Evolutionary conservation across 1,140 invertebrate genomes (phyloP).

Genomic region (Wasmannia auropunctata): DNA sequence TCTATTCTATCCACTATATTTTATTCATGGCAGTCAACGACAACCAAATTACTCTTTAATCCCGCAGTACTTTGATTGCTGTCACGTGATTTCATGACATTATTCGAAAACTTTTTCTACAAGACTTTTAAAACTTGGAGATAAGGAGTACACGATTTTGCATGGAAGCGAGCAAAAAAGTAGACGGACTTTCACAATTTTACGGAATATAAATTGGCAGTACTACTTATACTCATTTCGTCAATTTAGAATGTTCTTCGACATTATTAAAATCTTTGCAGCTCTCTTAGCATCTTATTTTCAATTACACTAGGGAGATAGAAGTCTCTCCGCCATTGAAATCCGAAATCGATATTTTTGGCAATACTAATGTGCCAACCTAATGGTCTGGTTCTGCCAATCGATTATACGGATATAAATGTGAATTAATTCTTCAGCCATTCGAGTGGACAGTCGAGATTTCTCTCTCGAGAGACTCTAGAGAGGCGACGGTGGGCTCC

Average conservation of each 20-base stretch:
- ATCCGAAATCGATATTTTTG: background rate
- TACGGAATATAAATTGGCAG: constrained; percentile 6
- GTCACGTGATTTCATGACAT: constrained; percentile 45
- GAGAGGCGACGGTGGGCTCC: background rate
- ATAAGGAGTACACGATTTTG: background rate
- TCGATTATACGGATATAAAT: constrained; percentile 57
- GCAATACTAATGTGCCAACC: constrained; percentile 20
- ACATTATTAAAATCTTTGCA: background rate
- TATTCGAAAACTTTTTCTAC: constrained; percentile 27
- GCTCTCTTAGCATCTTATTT: background rate
- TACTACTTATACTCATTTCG: background rate
- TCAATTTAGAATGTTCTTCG: background rate
- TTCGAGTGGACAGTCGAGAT: constrained; percentile 54
- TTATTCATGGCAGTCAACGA: background rate
- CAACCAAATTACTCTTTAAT: constrained; percentile 22
- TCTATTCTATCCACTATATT: background rate
- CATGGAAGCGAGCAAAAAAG: background rate
- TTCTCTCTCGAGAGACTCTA: constrained; percentile 46
- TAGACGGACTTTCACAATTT: background rate
- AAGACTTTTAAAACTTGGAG: background rate
- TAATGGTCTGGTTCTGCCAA: constrained; percentile 7
- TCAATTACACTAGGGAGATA: too few species aligned
- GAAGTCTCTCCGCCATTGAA: background rate
- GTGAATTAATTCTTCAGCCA: constrained; percentile 69
- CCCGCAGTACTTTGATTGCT: background rate